Evolutionary conservation across 1,140 invertebrate genomes (phyloP), one percentile per base, ranked within the genome.

Genomic region (Pseudomyrmex gracilis): DNA sequence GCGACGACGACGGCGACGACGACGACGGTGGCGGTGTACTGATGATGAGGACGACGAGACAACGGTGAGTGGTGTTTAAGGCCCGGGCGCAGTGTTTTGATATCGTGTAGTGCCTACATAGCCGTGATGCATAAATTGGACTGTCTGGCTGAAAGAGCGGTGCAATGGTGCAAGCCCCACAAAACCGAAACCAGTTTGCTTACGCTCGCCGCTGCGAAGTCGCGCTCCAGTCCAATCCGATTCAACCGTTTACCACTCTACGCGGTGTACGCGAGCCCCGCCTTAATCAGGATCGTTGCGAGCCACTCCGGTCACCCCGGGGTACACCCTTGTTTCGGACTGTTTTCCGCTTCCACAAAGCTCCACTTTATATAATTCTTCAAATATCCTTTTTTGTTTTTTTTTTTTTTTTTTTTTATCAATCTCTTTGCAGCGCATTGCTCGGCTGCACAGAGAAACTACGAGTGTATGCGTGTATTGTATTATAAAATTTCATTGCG

Each of bases 81-180:
- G 90, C 92, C 90, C 92, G 91, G 92, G 91, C 91, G 90, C 90
- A 92, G 90, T 86, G 92, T 92, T 92, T 92, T 90, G 91, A 91
- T 92, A 90, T 92, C 93, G 90, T 93, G 91, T 93, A 92, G 93
- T 94, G 93, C 94, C 94, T 94, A 94, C 94, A 94, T 94, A 94
- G 93, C 93, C 94, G 93, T 94, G 93, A 94, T 94, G 94, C 94
- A 94, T 94, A 94, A 94, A 94, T 94, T 94, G 93, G 93, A 94
- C 94, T 94, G 93, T 91, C 93, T 93, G 90, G 91, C 93, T 91
- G 90, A 93, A 92, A 91, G 91, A 93, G 90, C 93, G 93, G 88
- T 94, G 94, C 93, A 94, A 90, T 91, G 93, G 92, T 93, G 93
- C 93, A 93, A 94, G 93, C 93, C 93, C 91, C 90, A 92, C 92